A percentile compares a stretch with the other conserved stretches of the same genome.
Evolutionary conservation across 2,888 invertebrate species (phyloP).

Genomic region (Tuberolachnus salignus): DNA sequence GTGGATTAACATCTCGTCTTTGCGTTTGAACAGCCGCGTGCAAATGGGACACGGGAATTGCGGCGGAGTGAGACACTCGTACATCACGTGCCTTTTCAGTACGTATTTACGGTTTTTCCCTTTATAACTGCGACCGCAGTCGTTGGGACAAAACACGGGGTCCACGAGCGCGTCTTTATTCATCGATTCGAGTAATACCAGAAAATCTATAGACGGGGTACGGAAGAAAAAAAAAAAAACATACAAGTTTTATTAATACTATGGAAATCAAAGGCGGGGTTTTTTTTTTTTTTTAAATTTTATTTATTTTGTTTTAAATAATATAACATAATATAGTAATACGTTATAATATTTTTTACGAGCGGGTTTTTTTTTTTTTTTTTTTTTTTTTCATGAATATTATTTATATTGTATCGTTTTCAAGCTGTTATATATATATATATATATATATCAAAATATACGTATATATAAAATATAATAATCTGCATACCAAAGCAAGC

Average conservation of each 20-base stretch:
- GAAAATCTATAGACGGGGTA: conserved; percentile 26
- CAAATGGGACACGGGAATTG: conserved; percentile 64
- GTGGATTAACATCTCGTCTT: conserved; percentile 69
- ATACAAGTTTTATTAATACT: no score
- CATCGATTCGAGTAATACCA: conserved; percentile 21
- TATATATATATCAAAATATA: background rate
- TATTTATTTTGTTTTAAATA: no score
- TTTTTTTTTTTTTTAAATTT: no score
- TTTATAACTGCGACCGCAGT: conserved; percentile 44
- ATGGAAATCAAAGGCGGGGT: no score
- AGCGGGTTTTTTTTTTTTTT: no score
- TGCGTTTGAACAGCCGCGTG: conserved; percentile 68
- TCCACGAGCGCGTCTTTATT: conserved; percentile 47
- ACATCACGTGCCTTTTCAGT: conserved; percentile 43
- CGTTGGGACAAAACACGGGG: conserved; percentile 44
- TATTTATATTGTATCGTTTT: background rate
- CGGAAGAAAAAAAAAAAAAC: background rate
- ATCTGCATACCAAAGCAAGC: conserved; percentile 43
- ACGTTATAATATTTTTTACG: no score
- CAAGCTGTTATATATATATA: conserved; percentile 15
- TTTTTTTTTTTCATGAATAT: no score
- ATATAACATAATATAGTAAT: no score
- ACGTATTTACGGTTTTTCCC: conserved; percentile 58
- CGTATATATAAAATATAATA: background rate
- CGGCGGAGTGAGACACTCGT: conserved; percentile 32